Conservation (phyloP, 1,140 invertebrate genomes). For the Ectropis grisescens region DNA sequence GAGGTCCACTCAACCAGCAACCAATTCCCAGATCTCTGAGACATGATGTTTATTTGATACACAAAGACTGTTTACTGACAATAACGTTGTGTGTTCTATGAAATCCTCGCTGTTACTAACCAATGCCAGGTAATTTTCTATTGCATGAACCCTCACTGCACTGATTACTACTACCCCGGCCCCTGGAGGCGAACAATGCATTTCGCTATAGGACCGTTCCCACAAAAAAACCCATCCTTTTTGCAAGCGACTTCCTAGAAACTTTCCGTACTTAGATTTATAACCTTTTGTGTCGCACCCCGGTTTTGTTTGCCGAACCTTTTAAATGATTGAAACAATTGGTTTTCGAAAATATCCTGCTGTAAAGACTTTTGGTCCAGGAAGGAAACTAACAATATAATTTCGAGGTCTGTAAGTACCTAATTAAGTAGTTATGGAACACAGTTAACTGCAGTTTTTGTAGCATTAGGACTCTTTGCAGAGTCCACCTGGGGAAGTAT, state of each 20-base stretch:
- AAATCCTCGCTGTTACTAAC: too few relatives aligned
- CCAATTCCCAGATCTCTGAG: conserved; percentile 27
- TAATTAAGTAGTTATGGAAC: too few relatives aligned
- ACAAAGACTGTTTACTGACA: too few relatives aligned
- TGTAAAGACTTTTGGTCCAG: too few relatives aligned
- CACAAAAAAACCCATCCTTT: conserved; percentile 51
- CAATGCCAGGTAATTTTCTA: conserved; percentile 62
- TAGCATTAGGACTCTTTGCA: too few relatives aligned
- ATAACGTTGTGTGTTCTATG: too few relatives aligned
- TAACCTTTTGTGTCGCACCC: conserved; percentile 15
- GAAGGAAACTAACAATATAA: too few relatives aligned
- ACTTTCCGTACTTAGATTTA: conserved; percentile 28
- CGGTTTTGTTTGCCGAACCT: conserved; percentile 4
- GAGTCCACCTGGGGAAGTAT: too few relatives aligned
- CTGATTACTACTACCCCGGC: conserved; percentile 38
- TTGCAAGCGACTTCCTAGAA: conserved; percentile 44
- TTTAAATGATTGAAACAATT: conserved; percentile 9
- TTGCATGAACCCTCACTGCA: conserved; percentile 49
- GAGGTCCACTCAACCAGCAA: conserved; percentile 38
- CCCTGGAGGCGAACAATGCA: conserved; percentile 41
- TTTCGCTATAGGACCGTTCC: conserved; percentile 36
- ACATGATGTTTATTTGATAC: too few relatives aligned
- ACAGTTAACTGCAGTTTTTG: too few relatives aligned
- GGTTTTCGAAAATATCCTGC: not conserved
- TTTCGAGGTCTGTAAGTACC: too few relatives aligned